Conservation (phyloP, 2,888 invertebrate species). For the Dysmachus trigonus region DNA sequence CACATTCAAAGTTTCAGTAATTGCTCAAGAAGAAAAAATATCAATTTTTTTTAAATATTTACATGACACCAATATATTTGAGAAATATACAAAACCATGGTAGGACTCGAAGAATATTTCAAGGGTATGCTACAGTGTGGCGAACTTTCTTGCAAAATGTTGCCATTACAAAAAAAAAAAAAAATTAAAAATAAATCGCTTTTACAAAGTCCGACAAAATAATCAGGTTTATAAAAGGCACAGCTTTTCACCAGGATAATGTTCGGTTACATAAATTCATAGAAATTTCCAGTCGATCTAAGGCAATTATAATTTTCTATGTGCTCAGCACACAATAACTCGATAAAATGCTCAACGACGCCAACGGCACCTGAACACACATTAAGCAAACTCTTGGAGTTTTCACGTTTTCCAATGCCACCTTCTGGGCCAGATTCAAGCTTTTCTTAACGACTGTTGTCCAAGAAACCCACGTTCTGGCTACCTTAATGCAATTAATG, state of each 20-base stretch:
- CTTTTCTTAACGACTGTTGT: not conserved
- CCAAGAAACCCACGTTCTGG: not conserved
- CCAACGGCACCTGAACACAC: not conserved
- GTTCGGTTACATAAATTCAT: not conserved
- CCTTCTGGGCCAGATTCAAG: not conserved
- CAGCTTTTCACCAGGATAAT: not conserved
- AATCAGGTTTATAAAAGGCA: not conserved
- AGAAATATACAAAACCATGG: no score
- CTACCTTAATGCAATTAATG: not conserved
- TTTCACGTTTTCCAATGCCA: constrained; percentile 6
- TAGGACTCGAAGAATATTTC: no score
- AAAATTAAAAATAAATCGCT: no score
- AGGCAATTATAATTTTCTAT: not conserved
- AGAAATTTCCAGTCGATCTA: not conserved
- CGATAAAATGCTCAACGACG: not conserved
- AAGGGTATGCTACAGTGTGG: no score
- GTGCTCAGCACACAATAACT: not conserved
- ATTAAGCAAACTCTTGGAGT: not conserved
- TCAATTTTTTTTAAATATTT: no score
- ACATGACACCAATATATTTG: no score
- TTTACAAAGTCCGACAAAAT: no score
- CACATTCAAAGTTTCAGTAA: no score
- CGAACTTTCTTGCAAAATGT: no score
- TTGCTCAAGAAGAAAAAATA: no score
- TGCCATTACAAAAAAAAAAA: no score